phyloP scores from a whole-genome alignment of 2,797 vertebrate genomes.

The Sylvia borin region DNA sequence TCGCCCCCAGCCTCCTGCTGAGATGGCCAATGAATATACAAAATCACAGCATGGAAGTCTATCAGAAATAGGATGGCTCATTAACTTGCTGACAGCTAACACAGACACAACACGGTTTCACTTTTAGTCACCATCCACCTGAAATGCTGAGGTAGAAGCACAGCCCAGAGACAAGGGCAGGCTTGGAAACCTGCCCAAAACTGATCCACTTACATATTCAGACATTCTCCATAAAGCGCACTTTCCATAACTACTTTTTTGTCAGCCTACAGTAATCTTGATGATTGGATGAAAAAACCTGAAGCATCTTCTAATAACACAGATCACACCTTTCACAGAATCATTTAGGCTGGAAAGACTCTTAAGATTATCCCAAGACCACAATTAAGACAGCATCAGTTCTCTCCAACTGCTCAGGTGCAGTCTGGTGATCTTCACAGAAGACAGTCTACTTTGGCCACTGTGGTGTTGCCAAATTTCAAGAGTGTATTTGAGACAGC shows the following conservation, averaged over 20 bases:
- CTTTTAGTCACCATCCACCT: background rate
- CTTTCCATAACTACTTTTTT: background rate
- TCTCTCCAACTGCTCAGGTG: background rate
- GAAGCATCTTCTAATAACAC: background rate
- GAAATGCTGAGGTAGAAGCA: background rate
- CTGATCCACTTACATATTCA: fast-evolving
- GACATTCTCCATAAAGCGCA: background rate
- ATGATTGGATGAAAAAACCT: background rate
- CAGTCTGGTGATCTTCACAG: background rate
- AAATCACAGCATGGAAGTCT: background rate
- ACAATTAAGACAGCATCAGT: background rate
- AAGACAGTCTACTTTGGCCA: background rate
- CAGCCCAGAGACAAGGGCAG: fast-evolving
- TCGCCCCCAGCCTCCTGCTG: background rate
- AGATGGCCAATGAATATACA: background rate
- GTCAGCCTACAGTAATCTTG: background rate
- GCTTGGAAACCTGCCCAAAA: background rate
- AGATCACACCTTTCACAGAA: background rate
- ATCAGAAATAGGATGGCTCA: background rate
- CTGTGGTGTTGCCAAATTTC: background rate
- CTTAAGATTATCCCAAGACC: background rate
- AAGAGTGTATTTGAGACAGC: background rate
- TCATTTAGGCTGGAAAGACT: background rate
- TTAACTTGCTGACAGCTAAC: background rate
- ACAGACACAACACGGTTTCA: background rate